Percentiles rank a stretch among this genome's conserved stretches.
Conservation (phyloP, 2,113 vertebrate species). For the Microcebus jonahi region DNA sequence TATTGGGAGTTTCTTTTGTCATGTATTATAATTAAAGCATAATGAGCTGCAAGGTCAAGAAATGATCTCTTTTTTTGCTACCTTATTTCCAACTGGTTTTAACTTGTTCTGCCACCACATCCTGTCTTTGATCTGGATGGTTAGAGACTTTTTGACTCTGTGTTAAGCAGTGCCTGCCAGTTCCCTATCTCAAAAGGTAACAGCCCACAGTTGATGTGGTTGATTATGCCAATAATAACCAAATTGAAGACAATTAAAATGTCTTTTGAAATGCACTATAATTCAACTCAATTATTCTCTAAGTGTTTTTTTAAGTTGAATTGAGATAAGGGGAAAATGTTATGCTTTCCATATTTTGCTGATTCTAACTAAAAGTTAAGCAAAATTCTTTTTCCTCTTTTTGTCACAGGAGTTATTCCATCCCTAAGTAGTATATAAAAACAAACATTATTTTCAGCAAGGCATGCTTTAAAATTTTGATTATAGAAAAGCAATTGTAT, state of each 20-base stretch:
- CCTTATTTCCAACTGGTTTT: too few relatives aligned
- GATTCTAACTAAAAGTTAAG: neutral
- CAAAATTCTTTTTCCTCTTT: neutral
- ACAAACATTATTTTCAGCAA: neutral
- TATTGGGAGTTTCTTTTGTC: too few relatives aligned
- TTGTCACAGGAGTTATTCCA: neutral
- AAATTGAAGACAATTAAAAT: neutral
- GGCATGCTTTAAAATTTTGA: neutral
- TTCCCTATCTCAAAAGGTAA: neutral
- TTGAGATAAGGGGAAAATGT: neutral
- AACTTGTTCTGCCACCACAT: too few relatives aligned
- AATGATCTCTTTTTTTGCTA: too few relatives aligned
- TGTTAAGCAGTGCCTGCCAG: too few relatives aligned
- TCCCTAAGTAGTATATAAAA: neutral
- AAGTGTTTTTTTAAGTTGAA: neutral
- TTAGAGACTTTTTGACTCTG: too few relatives aligned
- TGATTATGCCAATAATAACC: neutral
- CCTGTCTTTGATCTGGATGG: too few relatives aligned
- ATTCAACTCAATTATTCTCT: neutral
- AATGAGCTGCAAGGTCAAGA: too few relatives aligned
- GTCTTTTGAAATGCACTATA: neutral
- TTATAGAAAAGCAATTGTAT: neutral
- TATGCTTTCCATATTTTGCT: neutral
- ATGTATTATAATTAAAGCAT: too few relatives aligned
- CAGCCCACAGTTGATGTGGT: neutral